Base-by-base conservation (phyloP, 2,113 vertebrate genomes). In the Hyaena hyaena region DNA sequence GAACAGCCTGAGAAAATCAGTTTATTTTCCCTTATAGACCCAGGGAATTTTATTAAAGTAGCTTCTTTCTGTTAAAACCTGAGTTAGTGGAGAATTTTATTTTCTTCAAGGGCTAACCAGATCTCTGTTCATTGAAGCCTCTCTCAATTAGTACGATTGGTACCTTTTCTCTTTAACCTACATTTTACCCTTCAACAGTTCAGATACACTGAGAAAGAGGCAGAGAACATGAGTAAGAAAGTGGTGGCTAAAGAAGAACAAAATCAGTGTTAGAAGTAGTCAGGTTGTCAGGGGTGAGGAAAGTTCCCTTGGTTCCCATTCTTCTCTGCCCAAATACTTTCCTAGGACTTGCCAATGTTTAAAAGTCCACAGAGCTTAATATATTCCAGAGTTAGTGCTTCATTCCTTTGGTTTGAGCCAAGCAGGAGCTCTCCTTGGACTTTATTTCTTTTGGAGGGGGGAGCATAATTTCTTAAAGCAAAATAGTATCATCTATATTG, bases 71-170 rank as follows among this genome's bases (percentile, higher is more conserved):
- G 53, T 89, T 93, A 48, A n/a, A 90, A 66, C 33, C 26, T 90
- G 35, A 86, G 39, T 90, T 95, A 83, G 48, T 5, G 93, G 76
- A 96, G 77, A 63, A 80, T 88, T 95, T 90, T 35, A 93, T 87
- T 91, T 91, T 81, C 39, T 79, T 83, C 39, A 90, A 26, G 23
- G 14, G 10, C 61, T 93, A 88, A 93, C 76, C 10, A 93, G 53
- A 88, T 2, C 14, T 43, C 35, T 90, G 73, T 55, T 89, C 35
- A 82, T 6, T 85, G 45, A 9, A 63, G 8, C 6, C 71, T 96
- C 55, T 74, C 35, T 84, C 21, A 5, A 53, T 84, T 91, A 93
- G 15, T 71, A 85, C 14, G 21, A 61, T 23, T 61, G 58, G 7
- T 61, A 43, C 21, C 19, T 6, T 33, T 95, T 89, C 23, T 92